A percentile compares a stretch with the other conserved stretches of the same genome.
Evolutionary conservation across 1,140 invertebrate species (phyloP).

Genomic region (Bilobella aurantiaca): DNA sequence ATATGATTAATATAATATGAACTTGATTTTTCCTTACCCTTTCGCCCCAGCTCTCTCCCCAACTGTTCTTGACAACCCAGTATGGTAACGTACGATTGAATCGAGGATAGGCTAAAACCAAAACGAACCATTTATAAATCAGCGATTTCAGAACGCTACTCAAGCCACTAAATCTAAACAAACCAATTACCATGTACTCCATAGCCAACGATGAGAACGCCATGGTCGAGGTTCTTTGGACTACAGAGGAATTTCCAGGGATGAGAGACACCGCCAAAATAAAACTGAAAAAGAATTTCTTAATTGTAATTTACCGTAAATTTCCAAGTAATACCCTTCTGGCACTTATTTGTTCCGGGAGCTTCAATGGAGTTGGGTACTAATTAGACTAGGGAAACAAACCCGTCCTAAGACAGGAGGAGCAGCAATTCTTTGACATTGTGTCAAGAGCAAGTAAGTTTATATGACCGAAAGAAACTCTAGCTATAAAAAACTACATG

Average conservation of each 20-base stretch:
- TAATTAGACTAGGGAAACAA: too few relatives aligned
- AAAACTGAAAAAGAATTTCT: slow-evolving; percentile 71
- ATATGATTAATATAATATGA: background rate
- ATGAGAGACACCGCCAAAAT: slow-evolving; percentile 91
- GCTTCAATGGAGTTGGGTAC: too few relatives aligned
- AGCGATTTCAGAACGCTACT: slow-evolving; percentile 46
- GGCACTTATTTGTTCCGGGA: too few relatives aligned
- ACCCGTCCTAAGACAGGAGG: too few relatives aligned
- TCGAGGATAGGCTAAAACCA: slow-evolving; percentile 59
- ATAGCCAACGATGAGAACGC: slow-evolving; percentile 87
- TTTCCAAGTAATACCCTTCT: too few relatives aligned
- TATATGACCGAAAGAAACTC: too few relatives aligned
- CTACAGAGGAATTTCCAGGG: slow-evolving; percentile 79
- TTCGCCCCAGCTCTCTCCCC: slow-evolving; percentile 74
- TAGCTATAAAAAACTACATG: too few relatives aligned
- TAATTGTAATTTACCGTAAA: too few relatives aligned
- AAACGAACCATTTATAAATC: slow-evolving; percentile 31
- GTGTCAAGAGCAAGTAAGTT: too few relatives aligned
- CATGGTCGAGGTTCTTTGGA: slow-evolving; percentile 70
- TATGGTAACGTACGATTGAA: slow-evolving; percentile 75
- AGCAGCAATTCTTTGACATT: too few relatives aligned
- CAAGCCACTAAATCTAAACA: slow-evolving; percentile 65
- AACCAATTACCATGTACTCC: slow-evolving; percentile 62
- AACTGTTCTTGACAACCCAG: slow-evolving; percentile 90
- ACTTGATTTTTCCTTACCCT: slow-evolving; percentile 40